Conservation (phyloP, 2,113 vertebrate species). For the Stegastes partitus region DNA sequence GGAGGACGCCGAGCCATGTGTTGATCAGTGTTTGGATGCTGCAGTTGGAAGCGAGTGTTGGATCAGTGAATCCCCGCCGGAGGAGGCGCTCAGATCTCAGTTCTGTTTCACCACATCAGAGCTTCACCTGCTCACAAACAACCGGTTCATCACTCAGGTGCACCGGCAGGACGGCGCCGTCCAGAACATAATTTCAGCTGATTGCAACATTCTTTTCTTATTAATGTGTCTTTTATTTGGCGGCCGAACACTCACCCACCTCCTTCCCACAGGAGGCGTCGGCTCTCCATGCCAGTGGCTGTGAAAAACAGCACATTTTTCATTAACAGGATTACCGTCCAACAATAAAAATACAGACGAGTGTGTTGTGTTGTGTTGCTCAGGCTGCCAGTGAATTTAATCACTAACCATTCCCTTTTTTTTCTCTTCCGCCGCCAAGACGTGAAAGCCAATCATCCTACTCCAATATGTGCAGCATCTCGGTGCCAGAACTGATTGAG, state of each 20-base stretch:
- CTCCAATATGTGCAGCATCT: constrained; percentile 76
- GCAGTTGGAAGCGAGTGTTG: constrained; percentile 16
- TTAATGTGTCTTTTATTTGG: constrained; percentile 72
- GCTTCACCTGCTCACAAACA: constrained; percentile 46
- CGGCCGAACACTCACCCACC: constrained; percentile 54
- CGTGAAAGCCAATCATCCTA: constrained; percentile 78
- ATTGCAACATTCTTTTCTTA: constrained; percentile 64
- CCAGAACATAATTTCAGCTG: constrained; percentile 52
- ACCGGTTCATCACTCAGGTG: constrained; percentile 33
- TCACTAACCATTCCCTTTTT: constrained; percentile 75
- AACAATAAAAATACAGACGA: constrained; percentile 76
- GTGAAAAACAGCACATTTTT: constrained; percentile 79
- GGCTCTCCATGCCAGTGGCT: constrained; percentile 65
- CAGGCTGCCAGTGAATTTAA: constrained; percentile 81
- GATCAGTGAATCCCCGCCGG: constrained; percentile 21
- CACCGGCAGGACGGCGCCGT: neutral
- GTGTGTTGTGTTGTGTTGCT: constrained; percentile 49
- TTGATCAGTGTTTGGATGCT: neutral
- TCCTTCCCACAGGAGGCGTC: constrained; percentile 60
- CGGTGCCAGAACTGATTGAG: constrained; percentile 72
- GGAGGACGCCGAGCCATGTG: neutral
- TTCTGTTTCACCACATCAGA: neutral
- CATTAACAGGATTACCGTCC: constrained; percentile 80
- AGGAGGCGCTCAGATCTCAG: constrained; percentile 31
- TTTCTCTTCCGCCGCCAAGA: constrained; percentile 68